A percentile compares a stretch with the other conserved stretches of the same genome.
phyloP scores from a whole-genome alignment of 2,797 vertebrate genomes.

The Capromys pilorides region DNA sequence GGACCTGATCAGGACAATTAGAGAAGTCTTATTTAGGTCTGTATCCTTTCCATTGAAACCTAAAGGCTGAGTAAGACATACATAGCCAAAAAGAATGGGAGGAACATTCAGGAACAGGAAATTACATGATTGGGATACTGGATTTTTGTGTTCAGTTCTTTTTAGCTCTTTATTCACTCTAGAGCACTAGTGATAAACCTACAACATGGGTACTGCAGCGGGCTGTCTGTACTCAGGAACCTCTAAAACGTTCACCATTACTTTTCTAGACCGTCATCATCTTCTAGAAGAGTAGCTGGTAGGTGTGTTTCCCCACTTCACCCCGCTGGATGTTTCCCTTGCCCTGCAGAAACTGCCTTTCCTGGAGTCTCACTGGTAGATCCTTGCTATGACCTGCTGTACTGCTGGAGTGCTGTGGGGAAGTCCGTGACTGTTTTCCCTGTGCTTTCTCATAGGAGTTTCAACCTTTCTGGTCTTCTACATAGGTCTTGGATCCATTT shows the following conservation, averaged over 20 bases:
- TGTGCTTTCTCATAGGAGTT: not conserved
- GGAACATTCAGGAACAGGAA: not conserved
- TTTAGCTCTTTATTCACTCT: not conserved
- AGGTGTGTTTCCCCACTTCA: not conserved
- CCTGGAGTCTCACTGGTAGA: not conserved
- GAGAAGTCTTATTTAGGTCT: not conserved
- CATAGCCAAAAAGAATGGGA: not conserved
- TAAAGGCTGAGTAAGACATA: not conserved
- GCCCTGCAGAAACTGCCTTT: not conserved
- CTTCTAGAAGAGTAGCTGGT: not conserved
- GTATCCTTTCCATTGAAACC: conserved; percentile 2
- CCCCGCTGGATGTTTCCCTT: not conserved
- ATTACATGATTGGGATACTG: not conserved
- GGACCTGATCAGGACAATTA: not conserved
- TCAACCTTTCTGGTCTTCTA: not conserved
- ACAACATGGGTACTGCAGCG: not conserved
- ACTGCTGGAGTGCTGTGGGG: not conserved
- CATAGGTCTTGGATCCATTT: not conserved
- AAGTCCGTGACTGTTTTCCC: not conserved
- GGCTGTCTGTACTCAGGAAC: not conserved
- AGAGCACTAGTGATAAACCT: not conserved
- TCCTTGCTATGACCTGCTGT: not conserved
- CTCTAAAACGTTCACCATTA: not conserved
- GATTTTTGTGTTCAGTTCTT: not conserved
- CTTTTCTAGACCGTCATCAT: not conserved